A percentile compares a stretch with the other conserved stretches of the same genome.
Conservation (phyloP, 2,888 invertebrate species). For the Tigriopus californicus region DNA sequence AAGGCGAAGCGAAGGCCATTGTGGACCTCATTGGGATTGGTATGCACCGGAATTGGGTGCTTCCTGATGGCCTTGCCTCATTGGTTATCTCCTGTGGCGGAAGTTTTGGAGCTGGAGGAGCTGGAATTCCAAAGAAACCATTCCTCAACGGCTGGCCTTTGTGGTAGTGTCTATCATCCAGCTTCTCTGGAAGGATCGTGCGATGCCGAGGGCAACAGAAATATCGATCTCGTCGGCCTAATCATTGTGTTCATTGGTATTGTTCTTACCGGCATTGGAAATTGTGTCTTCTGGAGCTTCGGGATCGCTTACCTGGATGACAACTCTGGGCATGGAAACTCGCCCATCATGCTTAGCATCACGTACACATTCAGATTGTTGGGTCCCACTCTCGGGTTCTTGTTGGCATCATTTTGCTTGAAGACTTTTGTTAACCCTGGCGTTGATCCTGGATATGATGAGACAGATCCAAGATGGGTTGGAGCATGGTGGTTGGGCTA, state of each 20-base stretch:
- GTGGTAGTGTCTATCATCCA: too few relatives aligned
- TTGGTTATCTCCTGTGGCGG: conserved; percentile 20
- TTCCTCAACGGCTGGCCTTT: too few relatives aligned
- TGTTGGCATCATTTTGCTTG: conserved; percentile 25
- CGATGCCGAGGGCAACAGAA: too few relatives aligned
- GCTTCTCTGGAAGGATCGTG: too few relatives aligned
- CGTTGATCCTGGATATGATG: conserved; percentile 18
- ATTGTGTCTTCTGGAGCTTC: conserved; percentile 42
- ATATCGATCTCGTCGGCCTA: conserved; percentile 21
- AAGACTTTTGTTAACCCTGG: conserved; percentile 24
- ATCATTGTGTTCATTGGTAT: conserved; percentile 44
- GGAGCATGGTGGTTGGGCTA: conserved; percentile 37
- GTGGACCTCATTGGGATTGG: conserved; percentile 50
- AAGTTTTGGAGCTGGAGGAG: too few relatives aligned
- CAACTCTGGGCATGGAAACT: conserved; percentile 43
- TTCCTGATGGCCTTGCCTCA: conserved; percentile 46
- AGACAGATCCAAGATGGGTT: conserved; percentile 33
- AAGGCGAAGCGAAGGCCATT: conserved; percentile 49
- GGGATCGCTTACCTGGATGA: conserved; percentile 50
- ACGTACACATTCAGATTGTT: conserved; percentile 22
- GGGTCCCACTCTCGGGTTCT: conserved; percentile 26
- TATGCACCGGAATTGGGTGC: conserved; percentile 43
- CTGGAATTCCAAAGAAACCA: too few relatives aligned
- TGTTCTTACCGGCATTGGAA: conserved; percentile 46
- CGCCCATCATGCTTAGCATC: conserved; percentile 42